These are phyloP conservation scores for Cantharis nigra DNA, from an alignment of 2,888 invertebrate genomes.

Conservation along the genomic window DNA sequence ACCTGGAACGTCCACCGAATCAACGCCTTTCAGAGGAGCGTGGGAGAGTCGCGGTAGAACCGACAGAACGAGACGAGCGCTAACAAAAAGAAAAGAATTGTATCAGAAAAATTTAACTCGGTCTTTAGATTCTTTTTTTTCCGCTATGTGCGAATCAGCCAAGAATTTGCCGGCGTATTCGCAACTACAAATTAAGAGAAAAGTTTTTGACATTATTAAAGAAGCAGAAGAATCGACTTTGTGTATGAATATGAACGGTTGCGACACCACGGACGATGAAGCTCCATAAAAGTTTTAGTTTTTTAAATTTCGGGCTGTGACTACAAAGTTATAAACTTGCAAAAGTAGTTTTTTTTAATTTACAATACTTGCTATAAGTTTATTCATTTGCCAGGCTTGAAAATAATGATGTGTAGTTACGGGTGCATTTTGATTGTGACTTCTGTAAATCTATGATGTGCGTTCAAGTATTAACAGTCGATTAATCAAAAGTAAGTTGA, in stretches of 20 bases:
- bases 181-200: slow-evolving; percentile 18
- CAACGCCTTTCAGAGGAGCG: not conserved
- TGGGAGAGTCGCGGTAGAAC: not conserved
- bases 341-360: not conserved
- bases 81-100: not conserved
- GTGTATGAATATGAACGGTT: not conserved
- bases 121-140: slow-evolving; percentile 18
- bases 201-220: slow-evolving; percentile 18
- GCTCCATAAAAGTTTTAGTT: not conserved
- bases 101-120: not conserved
- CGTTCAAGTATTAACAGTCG: not conserved
- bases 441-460: not conserved
- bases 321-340: not conserved
- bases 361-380: not conserved
- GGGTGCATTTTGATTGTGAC: not conserved
- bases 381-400: not conserved
- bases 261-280: not conserved
- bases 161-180: slow-evolving; percentile 16
- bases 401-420: not conserved
- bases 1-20: not conserved
- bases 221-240: slow-evolving; percentile 18
- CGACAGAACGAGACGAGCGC: not conserved
- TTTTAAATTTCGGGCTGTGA: not conserved
- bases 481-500: not conserved
- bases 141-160: slow-evolving; percentile 21